Percentiles rank a stretch among this genome's conserved stretches.
phyloP scores from a whole-genome alignment of 2,797 vertebrate genomes.

The Avahi laniger region DNA sequence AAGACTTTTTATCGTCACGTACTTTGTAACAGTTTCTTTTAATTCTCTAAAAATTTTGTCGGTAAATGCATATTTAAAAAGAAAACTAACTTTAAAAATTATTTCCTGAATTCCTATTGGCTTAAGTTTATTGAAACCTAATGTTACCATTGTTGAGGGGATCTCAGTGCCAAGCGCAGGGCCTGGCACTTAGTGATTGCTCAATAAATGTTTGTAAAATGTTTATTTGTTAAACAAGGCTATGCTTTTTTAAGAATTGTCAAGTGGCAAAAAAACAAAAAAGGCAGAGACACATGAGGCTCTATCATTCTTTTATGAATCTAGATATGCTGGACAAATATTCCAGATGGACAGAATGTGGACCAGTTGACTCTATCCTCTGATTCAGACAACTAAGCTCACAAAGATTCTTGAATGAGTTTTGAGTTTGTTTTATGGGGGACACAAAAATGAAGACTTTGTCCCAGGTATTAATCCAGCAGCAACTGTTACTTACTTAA shows the following conservation, averaged over 20 bases:
- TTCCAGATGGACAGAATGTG: neutral
- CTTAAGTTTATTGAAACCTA: conserved; percentile 22
- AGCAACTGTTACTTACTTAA: conserved; percentile 34
- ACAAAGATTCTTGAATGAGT: neutral
- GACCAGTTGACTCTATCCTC: neutral
- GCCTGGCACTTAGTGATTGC: neutral
- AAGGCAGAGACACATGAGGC: neutral
- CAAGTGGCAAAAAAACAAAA: neutral
- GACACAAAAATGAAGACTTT: neutral
- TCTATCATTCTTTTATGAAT: neutral
- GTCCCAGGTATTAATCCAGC: neutral
- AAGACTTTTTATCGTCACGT: neutral
- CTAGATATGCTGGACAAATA: neutral
- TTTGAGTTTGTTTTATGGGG: neutral
- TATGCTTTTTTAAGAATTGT: neutral
- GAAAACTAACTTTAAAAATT: neutral
- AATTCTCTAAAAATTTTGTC: conserved; percentile 23
- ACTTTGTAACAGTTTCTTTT: neutral
- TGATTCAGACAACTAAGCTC: conserved; percentile 4
- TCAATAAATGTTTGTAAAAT: conserved; percentile 15
- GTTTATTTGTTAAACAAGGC: neutral
- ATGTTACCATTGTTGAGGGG: neutral
- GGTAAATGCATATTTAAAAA: neutral
- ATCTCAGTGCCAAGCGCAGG: neutral
- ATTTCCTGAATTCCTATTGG: neutral